Evolutionary conservation across 2,888 invertebrate genomes (phyloP).

Genomic region (Branchellion lobata): DNA sequence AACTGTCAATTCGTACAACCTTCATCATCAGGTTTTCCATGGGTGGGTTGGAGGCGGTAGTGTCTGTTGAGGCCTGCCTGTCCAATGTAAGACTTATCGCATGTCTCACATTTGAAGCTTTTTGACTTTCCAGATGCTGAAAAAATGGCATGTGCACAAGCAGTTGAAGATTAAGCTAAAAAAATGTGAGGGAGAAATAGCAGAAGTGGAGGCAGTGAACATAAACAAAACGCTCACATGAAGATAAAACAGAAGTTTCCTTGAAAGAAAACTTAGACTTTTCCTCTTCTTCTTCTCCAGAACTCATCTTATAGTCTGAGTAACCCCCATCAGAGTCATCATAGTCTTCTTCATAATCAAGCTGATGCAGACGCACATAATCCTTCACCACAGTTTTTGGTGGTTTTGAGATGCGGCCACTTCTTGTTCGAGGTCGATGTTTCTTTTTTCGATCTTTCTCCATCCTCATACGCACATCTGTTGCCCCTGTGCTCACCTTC

Average conservation of each 20-base stretch:
- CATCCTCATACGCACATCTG: constrained; percentile 18
- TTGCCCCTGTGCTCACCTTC: constrained; percentile 16
- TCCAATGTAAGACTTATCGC: constrained; percentile 70
- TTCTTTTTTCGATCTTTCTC: constrained; percentile 64
- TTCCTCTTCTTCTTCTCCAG: constrained; percentile 55
- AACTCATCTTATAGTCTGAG: constrained; percentile 63
- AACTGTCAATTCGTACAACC: background rate
- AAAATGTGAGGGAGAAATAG: too few relatives aligned
- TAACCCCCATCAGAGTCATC: constrained; percentile 69
- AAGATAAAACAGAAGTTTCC: constrained; percentile 7
- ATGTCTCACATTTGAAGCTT: constrained; percentile 67
- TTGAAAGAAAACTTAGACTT: constrained; percentile 25
- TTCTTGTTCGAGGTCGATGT: constrained; percentile 66
- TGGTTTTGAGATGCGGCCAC: constrained; percentile 66
- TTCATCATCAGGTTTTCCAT: constrained; percentile 61
- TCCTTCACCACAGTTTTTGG: constrained; percentile 69
- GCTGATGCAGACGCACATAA: constrained; percentile 67
- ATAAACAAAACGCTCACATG: constrained; percentile 45
- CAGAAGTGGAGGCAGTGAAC: background rate
- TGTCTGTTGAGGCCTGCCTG: constrained; percentile 68
- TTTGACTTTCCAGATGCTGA: constrained; percentile 40
- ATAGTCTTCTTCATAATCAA: constrained; percentile 67
- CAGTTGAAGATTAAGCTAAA: too few relatives aligned
- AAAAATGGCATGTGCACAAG: too few relatives aligned
- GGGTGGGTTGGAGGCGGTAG: constrained; percentile 69